A percentile compares a stretch with the other conserved stretches of the same genome.
phyloP scores from a whole-genome alignment of 2,888 invertebrate species.

The Desoria tigrina region DNA sequence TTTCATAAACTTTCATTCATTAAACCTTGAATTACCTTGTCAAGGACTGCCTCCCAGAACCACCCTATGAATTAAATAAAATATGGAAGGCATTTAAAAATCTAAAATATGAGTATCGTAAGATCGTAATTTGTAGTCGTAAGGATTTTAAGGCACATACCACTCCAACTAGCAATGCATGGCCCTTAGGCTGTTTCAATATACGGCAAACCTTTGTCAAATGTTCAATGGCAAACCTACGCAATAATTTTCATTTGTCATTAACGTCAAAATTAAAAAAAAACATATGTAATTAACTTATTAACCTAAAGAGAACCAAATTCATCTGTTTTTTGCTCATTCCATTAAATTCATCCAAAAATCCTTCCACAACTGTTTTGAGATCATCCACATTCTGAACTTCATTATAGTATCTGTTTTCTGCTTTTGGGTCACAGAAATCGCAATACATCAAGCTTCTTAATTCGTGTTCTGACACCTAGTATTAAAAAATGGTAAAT shows the following conservation, averaged over 20 bases:
- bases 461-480: too few relatives aligned
- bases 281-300: too few relatives aligned
- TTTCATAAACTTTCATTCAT: too few relatives aligned
- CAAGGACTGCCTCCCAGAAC: conserved; percentile 86
- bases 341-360: conserved; percentile 86
- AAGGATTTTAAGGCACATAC: too few relatives aligned
- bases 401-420: conserved; percentile 83
- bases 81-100: too few relatives aligned
- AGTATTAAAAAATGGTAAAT: too few relatives aligned
- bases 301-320: conserved; percentile 85
- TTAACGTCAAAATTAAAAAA: too few relatives aligned
- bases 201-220: conserved; percentile 71
- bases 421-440: conserved; percentile 91
- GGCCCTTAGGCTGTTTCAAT: conserved; percentile 78
- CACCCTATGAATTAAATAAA: too few relatives aligned
- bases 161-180: conserved; percentile 84
- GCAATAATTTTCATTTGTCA: too few relatives aligned
- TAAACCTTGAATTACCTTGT: too few relatives aligned
- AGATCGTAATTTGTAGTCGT: too few relatives aligned
- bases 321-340: conserved; percentile 97
- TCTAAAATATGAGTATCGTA: too few relatives aligned
- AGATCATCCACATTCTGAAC: conserved; percentile 78
- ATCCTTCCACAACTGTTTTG: conserved; percentile 79
- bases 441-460: conserved; percentile 89
- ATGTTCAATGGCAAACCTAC: conserved; percentile 71